Evolutionary conservation across 2,113 vertebrate species (phyloP).

Genomic region (Dascyllus trimaculatus): DNA sequence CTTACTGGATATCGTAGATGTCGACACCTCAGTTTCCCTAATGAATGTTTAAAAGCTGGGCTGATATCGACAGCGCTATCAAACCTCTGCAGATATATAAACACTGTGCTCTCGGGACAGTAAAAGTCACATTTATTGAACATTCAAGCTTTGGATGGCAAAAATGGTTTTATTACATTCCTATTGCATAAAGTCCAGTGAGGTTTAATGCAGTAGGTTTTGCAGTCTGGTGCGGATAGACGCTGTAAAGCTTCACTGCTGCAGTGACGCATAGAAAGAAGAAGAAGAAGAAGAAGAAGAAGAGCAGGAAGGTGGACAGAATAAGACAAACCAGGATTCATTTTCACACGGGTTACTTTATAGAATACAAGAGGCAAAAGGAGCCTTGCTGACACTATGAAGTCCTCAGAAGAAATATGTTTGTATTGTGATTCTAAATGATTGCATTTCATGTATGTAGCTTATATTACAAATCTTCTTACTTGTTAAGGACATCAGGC

Average conservation of each 20-base stretch:
- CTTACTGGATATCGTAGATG: background rate
- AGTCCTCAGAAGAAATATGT: no score
- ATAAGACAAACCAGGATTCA: background rate
- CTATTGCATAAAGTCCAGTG: slow-evolving; percentile 28
- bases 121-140: slow-evolving; percentile 67
- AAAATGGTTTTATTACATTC: slow-evolving; percentile 54
- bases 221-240: background rate
- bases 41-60: slow-evolving; percentile 36
- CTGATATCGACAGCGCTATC: slow-evolving; percentile 57
- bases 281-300: background rate
- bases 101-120: slow-evolving; percentile 37
- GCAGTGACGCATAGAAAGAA: slow-evolving; percentile 1
- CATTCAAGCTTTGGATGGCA: slow-evolving; percentile 42
- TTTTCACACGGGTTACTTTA: background rate
- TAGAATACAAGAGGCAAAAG: no score
- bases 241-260: slow-evolving; percentile 26
- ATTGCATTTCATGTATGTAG: background rate
- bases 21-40: slow-evolving; percentile 6
- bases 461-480: background rate
- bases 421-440: no score
- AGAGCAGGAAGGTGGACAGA: background rate
- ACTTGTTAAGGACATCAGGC: slow-evolving; percentile 87
- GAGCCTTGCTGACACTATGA: no score
- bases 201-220: slow-evolving; percentile 35
- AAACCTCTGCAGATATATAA: slow-evolving; percentile 54